Evolutionary conservation across 2,113 vertebrate genomes (phyloP).

Genomic region (Menidia beryllina): DNA sequence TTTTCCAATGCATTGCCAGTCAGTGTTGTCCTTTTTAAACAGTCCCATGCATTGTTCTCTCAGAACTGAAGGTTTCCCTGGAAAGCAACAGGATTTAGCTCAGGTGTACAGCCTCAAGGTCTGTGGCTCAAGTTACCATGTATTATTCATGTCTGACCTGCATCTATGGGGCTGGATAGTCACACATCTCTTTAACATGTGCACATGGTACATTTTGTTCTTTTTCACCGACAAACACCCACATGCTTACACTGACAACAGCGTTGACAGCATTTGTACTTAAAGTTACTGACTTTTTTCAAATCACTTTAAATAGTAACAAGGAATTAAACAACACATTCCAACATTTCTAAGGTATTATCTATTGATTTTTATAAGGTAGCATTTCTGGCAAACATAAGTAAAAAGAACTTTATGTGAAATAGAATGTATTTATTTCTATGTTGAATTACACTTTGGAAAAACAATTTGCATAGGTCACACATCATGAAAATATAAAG

Average conservation of each 20-base stretch:
- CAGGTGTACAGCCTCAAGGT: constrained; percentile 25
- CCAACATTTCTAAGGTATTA: no score
- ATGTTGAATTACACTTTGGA: no score
- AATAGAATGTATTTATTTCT: no score
- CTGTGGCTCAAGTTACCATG: constrained; percentile 49
- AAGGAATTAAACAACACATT: no score
- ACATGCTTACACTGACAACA: neutral
- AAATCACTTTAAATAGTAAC: no score
- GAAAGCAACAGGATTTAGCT: neutral
- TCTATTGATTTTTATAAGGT: no score
- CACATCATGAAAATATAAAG: no score
- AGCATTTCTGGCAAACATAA: no score
- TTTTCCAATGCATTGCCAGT: neutral
- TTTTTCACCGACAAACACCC: neutral
- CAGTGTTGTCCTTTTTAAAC: neutral
- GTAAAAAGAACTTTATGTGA: no score
- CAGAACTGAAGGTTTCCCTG: neutral
- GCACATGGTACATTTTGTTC: neutral
- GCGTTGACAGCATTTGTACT: neutral
- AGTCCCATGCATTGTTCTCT: neutral
- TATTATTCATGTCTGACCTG: constrained; percentile 29
- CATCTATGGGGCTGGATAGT: no score
- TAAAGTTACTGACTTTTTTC: neutral
- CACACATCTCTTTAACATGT: no score
- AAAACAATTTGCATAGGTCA: no score